Evolutionary conservation across 1,140 invertebrate species (phyloP).

Genomic region (Drosophila repleta): DNA sequence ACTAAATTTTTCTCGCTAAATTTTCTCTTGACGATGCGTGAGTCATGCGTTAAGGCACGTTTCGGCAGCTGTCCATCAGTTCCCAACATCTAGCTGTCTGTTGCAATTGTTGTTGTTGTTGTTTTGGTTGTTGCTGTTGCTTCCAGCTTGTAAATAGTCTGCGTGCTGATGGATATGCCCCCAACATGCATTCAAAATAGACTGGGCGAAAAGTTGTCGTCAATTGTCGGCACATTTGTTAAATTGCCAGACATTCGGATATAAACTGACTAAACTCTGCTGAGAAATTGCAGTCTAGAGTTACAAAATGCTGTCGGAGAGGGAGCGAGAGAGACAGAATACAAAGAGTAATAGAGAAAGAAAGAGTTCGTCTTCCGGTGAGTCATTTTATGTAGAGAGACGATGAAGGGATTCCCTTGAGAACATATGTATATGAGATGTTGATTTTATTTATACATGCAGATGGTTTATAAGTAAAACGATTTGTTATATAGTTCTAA

Average conservation of each 20-base stretch:
- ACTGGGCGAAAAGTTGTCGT: slow-evolving; percentile 64
- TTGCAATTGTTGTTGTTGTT: slow-evolving; percentile 5
- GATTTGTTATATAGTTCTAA: too few relatives aligned
- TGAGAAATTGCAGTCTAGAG: slow-evolving; percentile 13
- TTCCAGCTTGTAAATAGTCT: slow-evolving; percentile 41
- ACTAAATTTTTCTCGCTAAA: slow-evolving; percentile 25
- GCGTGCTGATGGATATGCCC: slow-evolving; percentile 64
- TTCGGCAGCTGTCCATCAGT: slow-evolving; percentile 60
- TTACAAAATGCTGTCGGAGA: slow-evolving; percentile 28
- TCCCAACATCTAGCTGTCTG: slow-evolving; percentile 25
- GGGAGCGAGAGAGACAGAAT: background rate
- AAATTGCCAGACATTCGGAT: slow-evolving; percentile 43
- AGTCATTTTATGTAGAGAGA: too few relatives aligned
- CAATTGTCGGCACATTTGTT: slow-evolving; percentile 63
- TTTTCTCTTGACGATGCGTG: slow-evolving; percentile 61
- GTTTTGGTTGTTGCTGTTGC: slow-evolving; percentile 7
- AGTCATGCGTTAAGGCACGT: slow-evolving; percentile 70
- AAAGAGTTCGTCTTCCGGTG: too few relatives aligned
- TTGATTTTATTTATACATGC: too few relatives aligned
- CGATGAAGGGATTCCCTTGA: too few relatives aligned
- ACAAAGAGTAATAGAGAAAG: too few relatives aligned
- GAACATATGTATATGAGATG: too few relatives aligned
- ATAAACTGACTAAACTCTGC: background rate
- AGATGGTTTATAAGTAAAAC: too few relatives aligned
- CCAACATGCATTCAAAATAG: slow-evolving; percentile 62